Evolutionary conservation across 2,113 vertebrate genomes (phyloP).

Genomic region (Ciconia maguari): DNA sequence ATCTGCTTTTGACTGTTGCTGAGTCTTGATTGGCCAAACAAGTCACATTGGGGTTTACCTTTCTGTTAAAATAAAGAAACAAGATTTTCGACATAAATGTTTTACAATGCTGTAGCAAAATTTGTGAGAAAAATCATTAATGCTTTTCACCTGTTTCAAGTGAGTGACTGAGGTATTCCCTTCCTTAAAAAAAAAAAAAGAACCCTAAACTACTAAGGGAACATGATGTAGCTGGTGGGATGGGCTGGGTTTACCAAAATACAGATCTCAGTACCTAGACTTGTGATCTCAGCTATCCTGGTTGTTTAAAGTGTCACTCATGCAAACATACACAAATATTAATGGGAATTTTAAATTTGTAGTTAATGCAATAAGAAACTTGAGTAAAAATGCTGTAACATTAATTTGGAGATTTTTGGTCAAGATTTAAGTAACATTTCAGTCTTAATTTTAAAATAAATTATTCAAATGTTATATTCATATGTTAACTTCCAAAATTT

Average conservation of each 20-base stretch:
- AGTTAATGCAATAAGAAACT: background rate
- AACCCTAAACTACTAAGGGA: background rate
- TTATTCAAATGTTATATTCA: background rate
- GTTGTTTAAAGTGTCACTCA: background rate
- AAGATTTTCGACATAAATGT: background rate
- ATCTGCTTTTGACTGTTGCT: background rate
- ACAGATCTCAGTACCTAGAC: background rate
- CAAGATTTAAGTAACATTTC: background rate
- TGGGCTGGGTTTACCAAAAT: background rate
- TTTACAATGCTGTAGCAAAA: background rate
- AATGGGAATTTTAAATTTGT: background rate
- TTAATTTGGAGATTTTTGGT: background rate
- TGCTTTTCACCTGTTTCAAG: background rate
- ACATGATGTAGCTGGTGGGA: background rate
- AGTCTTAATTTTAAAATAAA: background rate
- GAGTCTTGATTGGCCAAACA: background rate
- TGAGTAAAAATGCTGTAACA: background rate
- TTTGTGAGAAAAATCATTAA: background rate
- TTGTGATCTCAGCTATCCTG: background rate
- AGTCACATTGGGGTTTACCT: background rate
- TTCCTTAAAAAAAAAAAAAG: background rate
- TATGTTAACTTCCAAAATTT: background rate
- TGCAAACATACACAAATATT: background rate
- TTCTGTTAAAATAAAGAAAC: background rate
- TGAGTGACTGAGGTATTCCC: background rate